phyloP scores from a whole-genome alignment of 2,888 invertebrate genomes.

The Andrena trimmerana region DNA sequence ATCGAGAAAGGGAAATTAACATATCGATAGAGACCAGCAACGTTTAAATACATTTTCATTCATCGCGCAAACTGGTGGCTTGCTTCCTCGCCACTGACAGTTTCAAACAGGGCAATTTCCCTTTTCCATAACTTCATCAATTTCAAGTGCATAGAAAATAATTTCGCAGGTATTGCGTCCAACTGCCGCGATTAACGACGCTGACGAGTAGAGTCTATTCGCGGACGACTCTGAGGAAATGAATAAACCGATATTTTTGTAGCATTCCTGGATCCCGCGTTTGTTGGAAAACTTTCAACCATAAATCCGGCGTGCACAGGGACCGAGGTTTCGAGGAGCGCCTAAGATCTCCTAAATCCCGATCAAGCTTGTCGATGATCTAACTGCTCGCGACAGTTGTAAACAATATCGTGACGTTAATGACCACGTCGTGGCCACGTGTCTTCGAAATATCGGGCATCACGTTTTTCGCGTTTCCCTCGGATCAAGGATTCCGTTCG shows the following conservation, averaged over 20 bases:
- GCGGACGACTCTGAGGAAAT: background rate
- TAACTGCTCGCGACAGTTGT: constrained; percentile 48
- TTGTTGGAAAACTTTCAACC: constrained; percentile 39
- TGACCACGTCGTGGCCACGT: constrained; percentile 42
- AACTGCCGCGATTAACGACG: no score
- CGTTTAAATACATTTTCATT: background rate
- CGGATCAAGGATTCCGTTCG: constrained; percentile 25
- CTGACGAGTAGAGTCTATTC: no score
- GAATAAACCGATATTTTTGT: constrained; percentile 37
- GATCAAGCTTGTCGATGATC: constrained; percentile 48
- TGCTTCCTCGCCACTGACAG: background rate
- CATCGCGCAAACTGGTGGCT: background rate
- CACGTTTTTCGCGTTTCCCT: constrained; percentile 49
- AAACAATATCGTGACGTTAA: constrained; percentile 51
- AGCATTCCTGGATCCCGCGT: background rate
- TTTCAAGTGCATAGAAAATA: background rate
- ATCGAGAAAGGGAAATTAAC: constrained; percentile 50
- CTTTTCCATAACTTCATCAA: background rate
- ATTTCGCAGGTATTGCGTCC: background rate
- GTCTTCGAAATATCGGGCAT: constrained; percentile 29
- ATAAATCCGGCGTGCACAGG: background rate
- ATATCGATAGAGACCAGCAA: background rate
- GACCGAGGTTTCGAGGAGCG: background rate
- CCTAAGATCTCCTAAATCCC: constrained; percentile 6
- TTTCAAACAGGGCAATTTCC: background rate